Percentiles rank a stretch among this genome's conserved stretches.
These are phyloP conservation scores for human (Homo sapiens) DNA, from an alignment of 2,113 vertebrate species.

Conservation along the genomic window DNA sequence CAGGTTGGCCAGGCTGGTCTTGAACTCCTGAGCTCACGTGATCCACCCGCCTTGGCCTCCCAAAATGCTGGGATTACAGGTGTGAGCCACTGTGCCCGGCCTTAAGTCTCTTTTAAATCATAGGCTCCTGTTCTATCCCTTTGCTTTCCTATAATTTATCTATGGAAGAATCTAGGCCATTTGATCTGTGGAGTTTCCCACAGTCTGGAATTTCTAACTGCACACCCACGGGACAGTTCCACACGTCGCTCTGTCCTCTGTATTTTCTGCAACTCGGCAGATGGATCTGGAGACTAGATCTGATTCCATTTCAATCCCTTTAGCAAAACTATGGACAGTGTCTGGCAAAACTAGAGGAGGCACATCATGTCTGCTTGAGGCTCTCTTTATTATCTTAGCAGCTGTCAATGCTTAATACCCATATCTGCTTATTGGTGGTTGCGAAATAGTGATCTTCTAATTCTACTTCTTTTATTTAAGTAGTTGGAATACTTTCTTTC, in stretches of 20 bases:
- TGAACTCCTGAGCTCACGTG: too few species aligned
- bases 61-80: too few species aligned
- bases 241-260: background rate
- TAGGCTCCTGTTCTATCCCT: background rate
- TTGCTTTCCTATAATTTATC: background rate
- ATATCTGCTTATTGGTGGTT: background rate
- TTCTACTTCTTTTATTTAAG: background rate
- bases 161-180: background rate
- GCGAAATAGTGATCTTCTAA: background rate
- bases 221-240: background rate
- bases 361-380: background rate
- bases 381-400: background rate
- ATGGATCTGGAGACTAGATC: background rate
- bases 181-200: background rate
- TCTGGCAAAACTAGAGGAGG: background rate
- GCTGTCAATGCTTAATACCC: background rate
- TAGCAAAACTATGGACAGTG: background rate
- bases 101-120: background rate
- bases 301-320: background rate
- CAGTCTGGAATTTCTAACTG: background rate
- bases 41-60: too few species aligned
- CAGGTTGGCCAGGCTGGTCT: too few species aligned
- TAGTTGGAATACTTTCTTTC: background rate
- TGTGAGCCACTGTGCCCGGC: too few species aligned
- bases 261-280: background rate